Base-by-base conservation (phyloP, 2,797 vertebrate species). In the Crenuchus spilurus region DNA sequence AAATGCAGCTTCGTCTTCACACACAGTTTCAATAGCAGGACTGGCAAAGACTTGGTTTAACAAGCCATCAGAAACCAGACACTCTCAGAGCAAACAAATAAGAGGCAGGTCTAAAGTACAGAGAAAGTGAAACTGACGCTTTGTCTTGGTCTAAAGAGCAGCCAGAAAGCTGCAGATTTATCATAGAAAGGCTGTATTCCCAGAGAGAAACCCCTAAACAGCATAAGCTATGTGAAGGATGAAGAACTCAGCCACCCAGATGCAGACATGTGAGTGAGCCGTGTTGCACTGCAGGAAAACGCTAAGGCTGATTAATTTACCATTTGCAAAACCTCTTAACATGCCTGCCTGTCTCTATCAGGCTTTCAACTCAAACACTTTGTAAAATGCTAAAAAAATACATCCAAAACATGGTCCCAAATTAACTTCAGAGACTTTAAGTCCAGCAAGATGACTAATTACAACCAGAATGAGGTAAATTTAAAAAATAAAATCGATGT, bases 221-320 rank as follows among this genome's bases (percentile, higher is more conserved):
- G 3, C 22, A 14, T 26, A 4, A 18, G 26, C 39, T 31, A 44
- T 20, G 24, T n/a, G 61, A 44, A 10, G 26, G 61, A 30, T 10
- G 41, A 30, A 41, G 18, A 63, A 37, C 20, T 31, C 61, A 30
- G 26, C 41, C 41, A 31, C 26, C 24, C 61, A 30, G 61, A 64
- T 64, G 6, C 61, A 41, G 24, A 44, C 41, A 22, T 20, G 51
- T 1, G 26, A 57, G 35, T 30, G 37, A 61, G 55, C 55, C 3
- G 24, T 42, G 46, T 62, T 75, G 18, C 46, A 35, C 44, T 52
- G 65, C 13, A 35, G 55, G 55, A 18, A 68, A 28, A 61, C 37
- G 55, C n/a, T 13, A 41, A 33, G n/a, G 46, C 65, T 62, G 73
- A 69, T 69, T 65, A 61, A 44, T 75, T 75, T 69, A 62, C 55